Evolutionary conservation across 1,140 invertebrate species (phyloP), one percentile per base, ranked within the genome.

Genomic region (Bombus fervidus): DNA sequence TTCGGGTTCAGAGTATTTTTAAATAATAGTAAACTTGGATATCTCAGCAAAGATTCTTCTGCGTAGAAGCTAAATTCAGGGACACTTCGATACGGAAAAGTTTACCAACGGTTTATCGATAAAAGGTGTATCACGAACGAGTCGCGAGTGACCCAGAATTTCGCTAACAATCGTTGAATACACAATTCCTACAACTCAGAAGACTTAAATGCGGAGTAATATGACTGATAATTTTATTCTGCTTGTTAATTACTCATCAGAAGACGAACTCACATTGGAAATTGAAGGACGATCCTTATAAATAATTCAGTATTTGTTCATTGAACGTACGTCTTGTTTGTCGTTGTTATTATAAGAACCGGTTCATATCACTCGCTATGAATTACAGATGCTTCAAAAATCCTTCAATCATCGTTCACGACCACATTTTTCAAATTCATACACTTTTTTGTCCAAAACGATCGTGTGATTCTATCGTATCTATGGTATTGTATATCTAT

Each of bases 231-330:
- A n/a, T 39, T 28, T 15, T 72, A 72, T 57, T 59, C 25, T 1
- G 3, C 47, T 59, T 12, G 28, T 22, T 77, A 39, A 31, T 78
- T 28, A 13, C 15, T 31, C 25, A 8, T 64, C 28, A 31, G 22
- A 47, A 34, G 43, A 22, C 73, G 39, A 43, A 0, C 9, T 0
- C 1, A 3, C 6, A 9, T 39, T 39, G 37, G 22, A 34, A 53
- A 75, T 75, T 31, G 31, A 75, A n/a, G 43, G 41, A n/a, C 72
- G 72, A 31, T 31, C 1, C n/a, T 22, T 22, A 75, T 75, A n/a
- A 75, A 75, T 75, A 75, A 75, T 75, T 75, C 43, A 75, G 12
- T 18, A 9, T 18, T 73, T 34, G 22, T 34, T 53, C 43, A 25
- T 74, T 12, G 18, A 47, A 31, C 28, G 12, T 53, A n/a, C 43